phyloP scores from a whole-genome alignment of 2,888 invertebrate genomes.

The Busseola fusca region DNA sequence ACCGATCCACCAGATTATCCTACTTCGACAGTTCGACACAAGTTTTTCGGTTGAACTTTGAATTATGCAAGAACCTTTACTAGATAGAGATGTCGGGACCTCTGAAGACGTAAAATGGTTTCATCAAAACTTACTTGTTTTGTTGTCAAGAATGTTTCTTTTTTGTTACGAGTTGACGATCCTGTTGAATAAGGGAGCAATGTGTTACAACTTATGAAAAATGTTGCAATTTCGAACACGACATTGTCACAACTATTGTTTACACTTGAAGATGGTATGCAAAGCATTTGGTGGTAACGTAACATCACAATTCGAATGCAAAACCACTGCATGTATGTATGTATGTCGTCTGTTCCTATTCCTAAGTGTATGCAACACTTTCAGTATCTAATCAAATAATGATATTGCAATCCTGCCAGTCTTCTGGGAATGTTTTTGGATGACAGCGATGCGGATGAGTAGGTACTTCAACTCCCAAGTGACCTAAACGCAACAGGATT shows the following conservation, averaged over 20 bases:
- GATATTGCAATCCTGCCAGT: background rate
- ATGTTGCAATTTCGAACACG: constrained; percentile 21
- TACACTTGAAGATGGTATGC: constrained; percentile 8
- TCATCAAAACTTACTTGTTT: constrained; percentile 61
- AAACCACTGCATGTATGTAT: background rate
- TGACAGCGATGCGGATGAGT: background rate
- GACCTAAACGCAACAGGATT: background rate
- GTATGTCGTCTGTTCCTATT: constrained; percentile 1
- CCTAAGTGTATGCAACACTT: background rate
- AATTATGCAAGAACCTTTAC: constrained; percentile 74
- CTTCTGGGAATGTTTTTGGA: background rate
- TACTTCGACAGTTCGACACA: constrained; percentile 80
- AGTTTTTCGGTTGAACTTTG: constrained; percentile 75
- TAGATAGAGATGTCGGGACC: constrained; percentile 61
- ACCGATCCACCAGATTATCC: constrained; percentile 82
- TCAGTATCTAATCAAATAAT: background rate
- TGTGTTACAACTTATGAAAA: constrained; percentile 29
- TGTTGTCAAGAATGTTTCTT: constrained; percentile 53
- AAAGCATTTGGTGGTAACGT: constrained; percentile 16
- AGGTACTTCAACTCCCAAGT: background rate
- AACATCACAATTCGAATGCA: constrained; percentile 23
- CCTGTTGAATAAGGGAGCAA: constrained; percentile 38
- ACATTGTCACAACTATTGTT: constrained; percentile 18
- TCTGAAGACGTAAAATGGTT: constrained; percentile 57
- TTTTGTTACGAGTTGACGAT: constrained; percentile 49